Percentiles rank a stretch among this genome's conserved stretches.
Conservation (phyloP, 2,888 invertebrate genomes). For the Portevinia maculata region DNA sequence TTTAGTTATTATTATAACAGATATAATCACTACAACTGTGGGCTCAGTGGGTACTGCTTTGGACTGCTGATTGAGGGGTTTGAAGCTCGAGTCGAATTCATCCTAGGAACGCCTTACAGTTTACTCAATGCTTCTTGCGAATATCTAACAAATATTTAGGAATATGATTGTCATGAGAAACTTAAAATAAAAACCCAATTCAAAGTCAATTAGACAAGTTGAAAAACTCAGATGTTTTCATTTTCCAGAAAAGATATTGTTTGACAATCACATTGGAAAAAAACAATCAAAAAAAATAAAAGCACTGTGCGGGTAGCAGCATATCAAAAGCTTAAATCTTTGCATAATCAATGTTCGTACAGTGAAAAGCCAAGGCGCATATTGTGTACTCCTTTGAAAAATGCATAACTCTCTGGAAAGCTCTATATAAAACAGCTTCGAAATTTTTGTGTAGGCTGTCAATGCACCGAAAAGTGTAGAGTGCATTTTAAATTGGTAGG, state of each 20-base stretch:
- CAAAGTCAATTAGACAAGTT: constrained; percentile 18
- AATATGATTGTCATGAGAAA: too few species aligned
- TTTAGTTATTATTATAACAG: too few species aligned
- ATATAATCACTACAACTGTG: too few species aligned
- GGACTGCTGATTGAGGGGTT: too few species aligned
- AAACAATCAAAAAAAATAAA: neutral
- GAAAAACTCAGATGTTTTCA: constrained; percentile 9
- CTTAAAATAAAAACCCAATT: neutral
- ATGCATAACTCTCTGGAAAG: constrained; percentile 34
- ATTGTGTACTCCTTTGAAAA: constrained; percentile 16
- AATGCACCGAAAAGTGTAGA: constrained; percentile 55
- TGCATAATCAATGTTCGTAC: constrained; percentile 25
- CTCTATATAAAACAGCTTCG: constrained; percentile 26
- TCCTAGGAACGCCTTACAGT: too few species aligned
- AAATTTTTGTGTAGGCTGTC: constrained; percentile 42
- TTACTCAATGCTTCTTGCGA: too few species aligned
- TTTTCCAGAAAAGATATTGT: neutral
- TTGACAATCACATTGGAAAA: neutral
- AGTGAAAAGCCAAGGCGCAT: neutral
- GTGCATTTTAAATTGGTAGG: constrained; percentile 27
- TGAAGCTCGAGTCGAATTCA: too few species aligned
- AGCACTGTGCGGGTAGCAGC: constrained; percentile 2
- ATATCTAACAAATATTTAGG: too few species aligned
- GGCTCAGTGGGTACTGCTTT: too few species aligned
- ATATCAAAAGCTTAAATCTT: constrained; percentile 14